Evolutionary conservation across 64 coral and sea anemone genomes (phyloP).

Genomic region (Orbicella faveolata): DNA sequence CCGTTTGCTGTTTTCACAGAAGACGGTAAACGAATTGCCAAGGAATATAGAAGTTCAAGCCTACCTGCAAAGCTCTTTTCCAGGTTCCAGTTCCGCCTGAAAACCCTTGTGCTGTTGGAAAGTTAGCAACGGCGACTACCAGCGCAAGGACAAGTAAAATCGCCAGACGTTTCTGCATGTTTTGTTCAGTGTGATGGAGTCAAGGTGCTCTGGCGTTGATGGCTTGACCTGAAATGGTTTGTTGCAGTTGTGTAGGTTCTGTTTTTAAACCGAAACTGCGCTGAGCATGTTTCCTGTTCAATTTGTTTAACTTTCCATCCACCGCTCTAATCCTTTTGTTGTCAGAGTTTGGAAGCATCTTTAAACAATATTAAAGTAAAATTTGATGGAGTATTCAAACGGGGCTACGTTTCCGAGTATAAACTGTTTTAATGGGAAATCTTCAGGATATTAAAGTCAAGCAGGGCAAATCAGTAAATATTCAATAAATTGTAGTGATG

Average conservation of each 20-base stretch:
- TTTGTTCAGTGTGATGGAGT: background rate
- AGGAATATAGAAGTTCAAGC: background rate
- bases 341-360: too few relatives aligned
- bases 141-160: background rate
- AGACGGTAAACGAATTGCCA: too few relatives aligned
- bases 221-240: background rate
- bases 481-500: too few relatives aligned
- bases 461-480: too few relatives aligned
- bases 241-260: background rate
- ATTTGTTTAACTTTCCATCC: too few relatives aligned
- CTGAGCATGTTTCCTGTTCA: background rate
- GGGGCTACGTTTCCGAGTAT: too few relatives aligned
- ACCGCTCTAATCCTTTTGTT: too few relatives aligned
- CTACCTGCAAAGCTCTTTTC: constrained; percentile 2
- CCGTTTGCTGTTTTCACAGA: too few relatives aligned
- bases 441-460: too few relatives aligned
- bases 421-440: too few relatives aligned
- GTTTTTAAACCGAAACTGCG: background rate
- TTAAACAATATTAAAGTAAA: too few relatives aligned
- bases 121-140: background rate
- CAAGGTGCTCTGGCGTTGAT: background rate
- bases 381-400: too few relatives aligned
- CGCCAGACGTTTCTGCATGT: background rate
- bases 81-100: background rate
- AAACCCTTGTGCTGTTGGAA: background rate